These are phyloP conservation scores for Danio choprae DNA, from an alignment of 2,797 vertebrate genomes.

Conservation along the genomic window DNA sequence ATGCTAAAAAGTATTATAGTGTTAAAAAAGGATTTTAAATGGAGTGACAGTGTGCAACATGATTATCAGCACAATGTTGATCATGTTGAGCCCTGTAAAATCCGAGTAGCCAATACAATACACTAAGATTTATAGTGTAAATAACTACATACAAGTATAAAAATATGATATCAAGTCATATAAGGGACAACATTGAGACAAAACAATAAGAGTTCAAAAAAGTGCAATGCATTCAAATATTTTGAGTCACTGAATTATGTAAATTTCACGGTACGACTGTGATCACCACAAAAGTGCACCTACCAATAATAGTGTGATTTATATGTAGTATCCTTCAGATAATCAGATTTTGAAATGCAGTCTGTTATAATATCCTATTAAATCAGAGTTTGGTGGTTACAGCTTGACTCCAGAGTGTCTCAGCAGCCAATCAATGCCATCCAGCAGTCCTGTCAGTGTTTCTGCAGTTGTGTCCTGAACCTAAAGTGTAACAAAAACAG, in stretches of 20 bases:
- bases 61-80: too few relatives aligned
- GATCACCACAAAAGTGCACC: not conserved
- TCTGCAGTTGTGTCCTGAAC: constrained; percentile 88
- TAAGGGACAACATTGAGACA: not conserved
- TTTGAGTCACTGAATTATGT: not conserved
- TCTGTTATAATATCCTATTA: not conserved
- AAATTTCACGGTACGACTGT: not conserved
- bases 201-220: not conserved
- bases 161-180: too few relatives aligned
- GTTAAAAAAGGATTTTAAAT: too few relatives aligned
- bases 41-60: too few relatives aligned
- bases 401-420: constrained; percentile 78
- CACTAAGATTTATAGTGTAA: too few relatives aligned
- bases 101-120: too few relatives aligned
- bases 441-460: constrained; percentile 84
- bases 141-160: too few relatives aligned
- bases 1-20: too few relatives aligned
- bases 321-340: not conserved
- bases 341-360: not conserved
- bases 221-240: not conserved
- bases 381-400: constrained; percentile 40
- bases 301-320: not conserved
- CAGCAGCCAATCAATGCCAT: constrained; percentile 90
- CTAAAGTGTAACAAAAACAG: constrained; percentile 70
- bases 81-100: too few relatives aligned